phyloP scores from a whole-genome alignment of 2,797 vertebrate genomes.

The Selene dorsalis region DNA sequence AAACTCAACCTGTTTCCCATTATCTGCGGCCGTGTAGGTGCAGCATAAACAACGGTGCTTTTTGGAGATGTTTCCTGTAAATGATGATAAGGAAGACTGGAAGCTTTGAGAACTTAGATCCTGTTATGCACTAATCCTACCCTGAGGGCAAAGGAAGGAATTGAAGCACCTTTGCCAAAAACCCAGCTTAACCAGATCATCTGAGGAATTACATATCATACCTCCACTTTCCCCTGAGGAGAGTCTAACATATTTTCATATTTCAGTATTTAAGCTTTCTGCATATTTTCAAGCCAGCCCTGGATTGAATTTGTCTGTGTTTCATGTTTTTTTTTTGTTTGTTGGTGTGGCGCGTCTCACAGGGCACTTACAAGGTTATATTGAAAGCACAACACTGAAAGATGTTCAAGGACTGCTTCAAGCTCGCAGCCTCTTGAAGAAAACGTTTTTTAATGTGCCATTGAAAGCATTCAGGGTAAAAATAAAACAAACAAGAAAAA shows the following conservation, averaged over 20 bases:
- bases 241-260: conserved; percentile 37
- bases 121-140: conserved; percentile 66
- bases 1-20: neutral
- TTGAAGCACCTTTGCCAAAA: conserved; percentile 58
- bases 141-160: conserved; percentile 48
- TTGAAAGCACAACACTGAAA: conserved; percentile 25
- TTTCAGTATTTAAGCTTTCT: conserved; percentile 37
- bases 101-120: conserved; percentile 61
- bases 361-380: conserved; percentile 12
- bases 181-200: conserved; percentile 44
- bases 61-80: conserved; percentile 41
- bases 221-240: conserved; percentile 31
- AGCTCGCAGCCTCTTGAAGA: conserved; percentile 19
- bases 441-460: conserved; percentile 9
- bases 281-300: conserved; percentile 37
- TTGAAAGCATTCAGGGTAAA: conserved; percentile 18
- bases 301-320: conserved; percentile 17
- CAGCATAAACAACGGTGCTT: conserved; percentile 11
- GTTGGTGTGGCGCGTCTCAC: conserved; percentile 18
- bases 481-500: neutral
- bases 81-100: conserved; percentile 42
- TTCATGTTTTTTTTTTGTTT: conserved; percentile 6
- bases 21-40: conserved; percentile 24
- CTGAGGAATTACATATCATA: conserved; percentile 42
- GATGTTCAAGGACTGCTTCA: conserved; percentile 39